Conservation (phyloP, 2,797 vertebrate genomes). For the Leuciscus waleckii region DNA sequence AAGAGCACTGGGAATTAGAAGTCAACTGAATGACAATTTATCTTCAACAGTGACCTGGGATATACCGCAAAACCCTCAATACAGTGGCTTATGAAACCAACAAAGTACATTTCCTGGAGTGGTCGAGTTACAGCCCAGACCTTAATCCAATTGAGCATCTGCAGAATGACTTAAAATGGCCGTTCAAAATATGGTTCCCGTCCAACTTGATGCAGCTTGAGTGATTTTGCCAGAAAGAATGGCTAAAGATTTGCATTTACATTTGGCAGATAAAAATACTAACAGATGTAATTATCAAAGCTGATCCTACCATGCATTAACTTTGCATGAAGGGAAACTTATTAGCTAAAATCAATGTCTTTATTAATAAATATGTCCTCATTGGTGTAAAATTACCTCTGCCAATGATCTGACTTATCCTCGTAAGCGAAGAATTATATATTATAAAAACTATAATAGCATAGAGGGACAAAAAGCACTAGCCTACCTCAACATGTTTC, state of each 20-base stretch:
- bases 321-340: background rate
- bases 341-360: too few relatives aligned
- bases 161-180: background rate
- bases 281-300: slow-evolving; percentile 4
- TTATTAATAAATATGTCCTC: too few relatives aligned
- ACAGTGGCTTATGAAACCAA: background rate
- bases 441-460: too few relatives aligned
- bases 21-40: background rate
- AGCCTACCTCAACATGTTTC: too few relatives aligned
- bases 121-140: background rate
- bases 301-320: background rate
- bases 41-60: background rate
- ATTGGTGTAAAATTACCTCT: too few relatives aligned
- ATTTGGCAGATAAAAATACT: background rate
- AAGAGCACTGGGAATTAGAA: background rate
- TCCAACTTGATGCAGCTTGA: slow-evolving; percentile 11
- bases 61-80: background rate
- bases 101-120: slow-evolving; percentile 7
- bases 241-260: background rate
- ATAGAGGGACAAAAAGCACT: too few relatives aligned
- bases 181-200: background rate
- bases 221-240: background rate
- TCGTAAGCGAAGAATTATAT: too few relatives aligned
- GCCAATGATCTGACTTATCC: too few relatives aligned
- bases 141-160: background rate